These are phyloP conservation scores for Digitonthophagus gazella DNA, from an alignment of 2,888 invertebrate species.

Conservation along the genomic window DNA sequence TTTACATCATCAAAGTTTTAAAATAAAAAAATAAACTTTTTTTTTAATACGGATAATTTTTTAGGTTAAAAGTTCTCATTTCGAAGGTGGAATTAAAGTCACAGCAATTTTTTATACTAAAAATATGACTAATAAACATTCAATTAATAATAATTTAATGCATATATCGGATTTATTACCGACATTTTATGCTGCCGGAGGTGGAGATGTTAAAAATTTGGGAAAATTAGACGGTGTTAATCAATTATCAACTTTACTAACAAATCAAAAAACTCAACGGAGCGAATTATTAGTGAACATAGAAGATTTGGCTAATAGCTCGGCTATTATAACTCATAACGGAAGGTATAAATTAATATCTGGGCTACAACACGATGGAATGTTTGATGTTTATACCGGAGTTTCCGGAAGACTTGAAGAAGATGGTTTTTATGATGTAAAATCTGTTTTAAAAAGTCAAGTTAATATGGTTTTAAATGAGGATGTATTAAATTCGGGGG, in stretches of 20 bases:
- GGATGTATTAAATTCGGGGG: not conserved
- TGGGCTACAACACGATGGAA: conserved; percentile 20
- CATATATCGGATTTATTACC: conserved; percentile 85
- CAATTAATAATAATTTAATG: conserved; percentile 64
- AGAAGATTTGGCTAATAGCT: conserved; percentile 43
- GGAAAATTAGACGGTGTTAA: conserved; percentile 47
- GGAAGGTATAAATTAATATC: conserved; percentile 43
- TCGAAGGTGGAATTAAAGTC: conserved; percentile 4
- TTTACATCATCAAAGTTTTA: too few relatives aligned
- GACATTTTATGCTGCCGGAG: conserved; percentile 55
- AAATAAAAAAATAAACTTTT: not conserved
- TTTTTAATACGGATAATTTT: too few relatives aligned
- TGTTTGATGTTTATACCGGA: conserved; percentile 21
- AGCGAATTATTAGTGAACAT: conserved; percentile 43
- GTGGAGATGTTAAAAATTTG: conserved; percentile 40
- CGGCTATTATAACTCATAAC: conserved; percentile 42
- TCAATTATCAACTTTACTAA: conserved; percentile 44
- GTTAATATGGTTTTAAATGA: conserved; percentile 23
- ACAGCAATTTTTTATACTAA: not conserved
- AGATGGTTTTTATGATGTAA: conserved; percentile 13
- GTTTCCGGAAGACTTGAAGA: conserved; percentile 12
- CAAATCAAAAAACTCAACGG: conserved; percentile 30
- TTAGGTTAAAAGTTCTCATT: not conserved
- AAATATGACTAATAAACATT: conserved; percentile 41
- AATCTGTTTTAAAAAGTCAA: conserved; percentile 21